These are phyloP conservation scores for Porites evermanni DNA, from an alignment of 92 coral and sea anemone genomes.

Conservation along the genomic window DNA sequence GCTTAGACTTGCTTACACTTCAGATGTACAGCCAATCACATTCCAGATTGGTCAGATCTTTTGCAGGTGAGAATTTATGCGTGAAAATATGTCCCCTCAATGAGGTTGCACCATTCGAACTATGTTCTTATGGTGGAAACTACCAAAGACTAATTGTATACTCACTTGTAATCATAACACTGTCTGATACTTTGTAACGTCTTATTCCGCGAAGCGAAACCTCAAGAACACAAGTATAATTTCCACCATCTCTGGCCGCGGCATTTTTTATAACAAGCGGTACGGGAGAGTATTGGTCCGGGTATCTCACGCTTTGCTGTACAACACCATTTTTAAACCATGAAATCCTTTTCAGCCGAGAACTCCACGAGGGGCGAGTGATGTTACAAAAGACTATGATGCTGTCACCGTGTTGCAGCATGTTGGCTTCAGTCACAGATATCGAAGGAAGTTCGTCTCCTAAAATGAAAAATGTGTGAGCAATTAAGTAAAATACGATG, in stretches of 20 bases:
- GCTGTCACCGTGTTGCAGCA: neutral
- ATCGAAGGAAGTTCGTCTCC: neutral
- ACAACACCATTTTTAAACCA: constrained; percentile 53
- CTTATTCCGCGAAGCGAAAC: constrained; percentile 22
- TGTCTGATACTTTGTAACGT: constrained; percentile 40
- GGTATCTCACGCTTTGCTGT: constrained; percentile 22
- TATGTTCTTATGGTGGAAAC: too few species aligned
- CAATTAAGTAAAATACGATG: too few species aligned
- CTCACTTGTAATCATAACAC: constrained; percentile 49
- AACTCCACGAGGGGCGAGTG: neutral
- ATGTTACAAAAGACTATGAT: neutral
- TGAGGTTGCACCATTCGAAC: too few species aligned
- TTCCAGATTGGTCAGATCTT: too few species aligned
- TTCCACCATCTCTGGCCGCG: constrained; percentile 52
- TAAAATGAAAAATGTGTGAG: too few species aligned
- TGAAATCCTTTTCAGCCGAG: constrained; percentile 40
- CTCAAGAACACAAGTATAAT: constrained; percentile 43
- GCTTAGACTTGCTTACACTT: too few species aligned
- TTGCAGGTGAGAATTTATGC: too few species aligned
- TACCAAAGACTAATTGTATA: neutral
- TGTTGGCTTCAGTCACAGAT: neutral
- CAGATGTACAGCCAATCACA: too few species aligned
- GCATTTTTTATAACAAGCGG: constrained; percentile 22
- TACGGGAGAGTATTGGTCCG: constrained; percentile 28
- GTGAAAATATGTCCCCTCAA: too few species aligned